Conservation (phyloP, 2,888 invertebrate genomes). For the Taphrorychus bicolor region DNA sequence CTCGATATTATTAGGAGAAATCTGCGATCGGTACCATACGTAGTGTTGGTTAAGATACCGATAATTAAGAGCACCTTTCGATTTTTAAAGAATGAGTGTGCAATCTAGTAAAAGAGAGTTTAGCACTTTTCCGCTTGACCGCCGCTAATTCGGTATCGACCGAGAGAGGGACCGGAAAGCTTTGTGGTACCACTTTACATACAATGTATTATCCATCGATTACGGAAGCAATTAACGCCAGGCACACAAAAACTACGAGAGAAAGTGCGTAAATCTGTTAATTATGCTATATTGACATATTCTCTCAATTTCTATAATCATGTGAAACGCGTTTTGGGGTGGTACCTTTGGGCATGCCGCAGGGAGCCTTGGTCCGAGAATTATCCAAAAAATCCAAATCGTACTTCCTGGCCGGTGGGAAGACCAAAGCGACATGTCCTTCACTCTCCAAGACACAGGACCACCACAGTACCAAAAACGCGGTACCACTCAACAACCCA, state of each 20-base stretch:
- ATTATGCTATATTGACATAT: no score
- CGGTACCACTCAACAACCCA: background rate
- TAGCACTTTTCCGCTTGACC: no score
- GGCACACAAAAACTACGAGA: background rate
- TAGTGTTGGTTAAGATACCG: no score
- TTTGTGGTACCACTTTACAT: background rate
- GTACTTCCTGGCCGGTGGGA: constrained; percentile 86
- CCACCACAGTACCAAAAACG: constrained; percentile 11
- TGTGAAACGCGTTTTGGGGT: no score
- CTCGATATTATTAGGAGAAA: no score
- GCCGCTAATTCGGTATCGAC: no score
- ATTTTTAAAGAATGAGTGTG: no score
- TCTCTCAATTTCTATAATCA: no score
- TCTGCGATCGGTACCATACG: no score
- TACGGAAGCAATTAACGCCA: background rate
- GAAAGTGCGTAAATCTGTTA: background rate
- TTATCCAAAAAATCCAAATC: constrained; percentile 94
- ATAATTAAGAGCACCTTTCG: no score
- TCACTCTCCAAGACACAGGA: constrained; percentile 22
- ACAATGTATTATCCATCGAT: background rate
- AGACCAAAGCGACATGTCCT: constrained; percentile 85
- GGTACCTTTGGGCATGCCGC: constrained; percentile 95
- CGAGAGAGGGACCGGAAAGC: background rate
- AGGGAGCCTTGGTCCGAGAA: constrained; percentile 86
- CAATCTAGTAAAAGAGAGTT: no score